Percentiles rank a stretch among this genome's conserved stretches.
phyloP scores from a whole-genome alignment of 92 coral and sea anemone genomes.

The Phymanthus crucifer region DNA sequence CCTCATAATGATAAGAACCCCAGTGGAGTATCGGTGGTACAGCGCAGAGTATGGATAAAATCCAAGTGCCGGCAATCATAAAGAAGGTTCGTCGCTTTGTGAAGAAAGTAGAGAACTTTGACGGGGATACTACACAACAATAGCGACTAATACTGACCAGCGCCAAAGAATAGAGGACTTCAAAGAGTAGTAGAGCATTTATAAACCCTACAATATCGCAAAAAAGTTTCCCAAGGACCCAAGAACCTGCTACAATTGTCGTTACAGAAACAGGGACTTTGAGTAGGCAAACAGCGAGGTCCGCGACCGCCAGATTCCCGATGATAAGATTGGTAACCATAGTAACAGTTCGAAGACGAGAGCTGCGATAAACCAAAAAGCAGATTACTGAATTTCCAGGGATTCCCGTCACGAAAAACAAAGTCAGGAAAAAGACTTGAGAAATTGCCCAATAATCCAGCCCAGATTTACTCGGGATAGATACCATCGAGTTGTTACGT shows the following conservation, averaged over 20 bases:
- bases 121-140: constrained; percentile 78
- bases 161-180: constrained; percentile 74
- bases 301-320: constrained; percentile 79
- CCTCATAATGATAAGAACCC: constrained; percentile 54
- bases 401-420: constrained; percentile 72
- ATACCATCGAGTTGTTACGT: constrained; percentile 2
- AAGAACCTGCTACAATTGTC: constrained; percentile 44
- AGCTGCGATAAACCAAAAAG: constrained; percentile 68
- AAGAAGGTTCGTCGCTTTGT: constrained; percentile 57
- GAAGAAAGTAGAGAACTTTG: constrained; percentile 66
- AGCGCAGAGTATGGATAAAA: constrained; percentile 61
- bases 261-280: constrained; percentile 77
- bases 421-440: constrained; percentile 32
- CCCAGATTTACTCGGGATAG: not conserved
- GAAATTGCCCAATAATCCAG: constrained; percentile 9
- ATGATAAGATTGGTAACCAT: constrained; percentile 78
- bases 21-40: constrained; percentile 70
- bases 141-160: constrained; percentile 73
- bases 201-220: constrained; percentile 75
- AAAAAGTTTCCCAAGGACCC: constrained; percentile 44
- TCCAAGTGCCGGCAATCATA: constrained; percentile 70
- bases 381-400: constrained; percentile 78
- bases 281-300: constrained; percentile 74
- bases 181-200: constrained; percentile 69
- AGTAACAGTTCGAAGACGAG: constrained; percentile 61